phyloP scores from a whole-genome alignment of 2,888 invertebrate species.

The Lepetodrilus schrolli region DNA sequence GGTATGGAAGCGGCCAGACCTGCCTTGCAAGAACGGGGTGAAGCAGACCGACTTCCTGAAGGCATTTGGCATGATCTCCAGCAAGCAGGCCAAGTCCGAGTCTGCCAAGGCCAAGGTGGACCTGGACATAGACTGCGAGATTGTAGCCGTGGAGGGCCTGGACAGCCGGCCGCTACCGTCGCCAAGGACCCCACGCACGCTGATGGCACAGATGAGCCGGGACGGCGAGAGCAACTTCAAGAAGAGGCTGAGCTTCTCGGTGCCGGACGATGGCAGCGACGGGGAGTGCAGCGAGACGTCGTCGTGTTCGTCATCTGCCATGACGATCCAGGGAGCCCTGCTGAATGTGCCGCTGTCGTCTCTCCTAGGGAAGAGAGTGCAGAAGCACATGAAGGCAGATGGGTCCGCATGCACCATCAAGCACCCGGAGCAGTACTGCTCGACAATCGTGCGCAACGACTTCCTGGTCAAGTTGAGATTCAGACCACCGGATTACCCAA shows the following conservation, averaged over 20 bases:
- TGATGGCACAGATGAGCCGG: constrained; percentile 60
- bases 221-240: constrained; percentile 43
- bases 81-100: constrained; percentile 40
- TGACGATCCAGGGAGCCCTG: constrained; percentile 37
- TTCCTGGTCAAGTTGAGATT: constrained; percentile 52
- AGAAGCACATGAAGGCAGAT: constrained; percentile 53
- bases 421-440: constrained; percentile 49
- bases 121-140: constrained; percentile 52
- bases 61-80: constrained; percentile 43
- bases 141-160: constrained; percentile 48
- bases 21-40: constrained; percentile 7
- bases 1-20: not conserved
- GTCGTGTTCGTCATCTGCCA: not conserved
- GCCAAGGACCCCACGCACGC: constrained; percentile 50
- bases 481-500: constrained; percentile 48
- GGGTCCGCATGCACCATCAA: constrained; percentile 46
- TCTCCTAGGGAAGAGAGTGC: constrained; percentile 57
- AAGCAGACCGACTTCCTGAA: constrained; percentile 27
- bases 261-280: constrained; percentile 5
- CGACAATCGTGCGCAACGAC: constrained; percentile 40
- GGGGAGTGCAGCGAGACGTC: constrained; percentile 38
- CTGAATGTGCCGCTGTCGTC: constrained; percentile 51
- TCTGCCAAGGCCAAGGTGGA: constrained; percentile 40
- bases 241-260: constrained; percentile 47
- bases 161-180: constrained; percentile 28